Percentiles rank a stretch among this genome's conserved stretches.
Evolutionary conservation across 2,113 vertebrate species (phyloP).

Genomic region (Hippocampus abdominalis): DNA sequence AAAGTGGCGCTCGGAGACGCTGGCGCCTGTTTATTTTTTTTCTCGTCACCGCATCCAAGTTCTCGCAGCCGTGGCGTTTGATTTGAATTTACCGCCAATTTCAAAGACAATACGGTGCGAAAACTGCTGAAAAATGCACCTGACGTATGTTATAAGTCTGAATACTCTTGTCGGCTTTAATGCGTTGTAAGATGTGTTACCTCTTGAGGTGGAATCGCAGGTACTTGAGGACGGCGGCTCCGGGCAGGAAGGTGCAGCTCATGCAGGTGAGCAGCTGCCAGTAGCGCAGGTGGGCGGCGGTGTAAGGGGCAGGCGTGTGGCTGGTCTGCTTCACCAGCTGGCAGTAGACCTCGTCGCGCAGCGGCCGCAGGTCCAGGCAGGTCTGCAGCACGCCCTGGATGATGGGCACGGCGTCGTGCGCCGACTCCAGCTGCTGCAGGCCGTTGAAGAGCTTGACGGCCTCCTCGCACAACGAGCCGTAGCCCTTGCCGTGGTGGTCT

Average conservation of each 20-base stretch:
- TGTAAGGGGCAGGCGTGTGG: conserved; percentile 71
- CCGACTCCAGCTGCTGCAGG: conserved; percentile 88
- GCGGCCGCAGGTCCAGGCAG: conserved; percentile 88
- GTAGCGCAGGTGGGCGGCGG: conserved; percentile 82
- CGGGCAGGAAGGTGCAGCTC: conserved; percentile 94
- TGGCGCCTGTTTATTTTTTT: conserved; percentile 46
- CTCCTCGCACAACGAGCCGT: conserved; percentile 86
- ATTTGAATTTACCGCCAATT: not conserved
- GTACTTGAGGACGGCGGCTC: conserved; percentile 80
- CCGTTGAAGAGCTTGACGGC: conserved; percentile 93
- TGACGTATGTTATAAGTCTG: too few species aligned
- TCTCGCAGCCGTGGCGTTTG: conserved; percentile 6
- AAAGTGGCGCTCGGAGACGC: conserved; percentile 41
- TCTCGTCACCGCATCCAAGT: conserved; percentile 27
- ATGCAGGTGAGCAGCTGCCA: conserved; percentile 98
- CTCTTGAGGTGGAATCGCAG: conserved; percentile 89
- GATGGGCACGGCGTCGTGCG: conserved; percentile 82
- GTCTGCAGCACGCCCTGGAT: conserved; percentile 97
- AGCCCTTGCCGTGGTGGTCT: conserved; percentile 79
- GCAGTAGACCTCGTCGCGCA: conserved; percentile 96
- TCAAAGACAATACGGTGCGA: not conserved
- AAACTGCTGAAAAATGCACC: not conserved
- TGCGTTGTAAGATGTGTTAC: conserved; percentile 57
- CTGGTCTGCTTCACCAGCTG: conserved; percentile 98
- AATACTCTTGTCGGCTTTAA: too few species aligned